Evolutionary conservation across 1,140 invertebrate species (phyloP), one percentile per base, ranked within the genome.

Genomic region (Gryllus bimaculatus): DNA sequence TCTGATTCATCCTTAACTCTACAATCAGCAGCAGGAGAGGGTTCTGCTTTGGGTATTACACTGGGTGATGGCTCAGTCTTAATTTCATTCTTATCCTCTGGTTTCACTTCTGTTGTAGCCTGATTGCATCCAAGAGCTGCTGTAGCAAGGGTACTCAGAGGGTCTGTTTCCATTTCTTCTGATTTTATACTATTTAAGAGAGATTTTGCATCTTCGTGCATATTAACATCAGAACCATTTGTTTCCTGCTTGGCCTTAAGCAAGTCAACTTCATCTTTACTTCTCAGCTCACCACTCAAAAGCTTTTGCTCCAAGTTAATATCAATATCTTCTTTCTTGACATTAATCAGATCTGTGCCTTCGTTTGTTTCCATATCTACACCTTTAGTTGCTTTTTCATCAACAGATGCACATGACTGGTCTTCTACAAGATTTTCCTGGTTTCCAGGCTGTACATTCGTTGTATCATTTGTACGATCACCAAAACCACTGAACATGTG

Each of bases 101-200:
- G 21, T 15, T 39, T 13, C 8, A 76, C 82, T 80, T 84, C 84
- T 48, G 83, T 82, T 76, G 83, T 76, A 20, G 81, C 78, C 12
- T 79, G 78, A 7, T 88, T 86, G 26, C 88, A 89, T 80, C 89
- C 88, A 47, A 92, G 87, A 26, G 92, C 92, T 79, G 92, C 93
- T 74, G 91, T 90, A 15, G 93, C 93, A 15, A 94, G 84, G 1
- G 93, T 93, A 49, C 91, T 88, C 73, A 94, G 84, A n/a, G 92
- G 91, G 84, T 92, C 92, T 75, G 54, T 49, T 47, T 77, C 47
- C 73, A 75, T 79, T 13, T 77, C 76, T 20, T 77, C 76, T 21
- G 48, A 15, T 76, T 78, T 66, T 10, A 66, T 66, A 66, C 54
- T 66, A 66, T 66, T 66, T 66, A 66, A 66, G 10, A 66, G 54